These are phyloP conservation scores for Helleia helle DNA, from an alignment of 2,888 invertebrate species.

Conservation along the genomic window DNA sequence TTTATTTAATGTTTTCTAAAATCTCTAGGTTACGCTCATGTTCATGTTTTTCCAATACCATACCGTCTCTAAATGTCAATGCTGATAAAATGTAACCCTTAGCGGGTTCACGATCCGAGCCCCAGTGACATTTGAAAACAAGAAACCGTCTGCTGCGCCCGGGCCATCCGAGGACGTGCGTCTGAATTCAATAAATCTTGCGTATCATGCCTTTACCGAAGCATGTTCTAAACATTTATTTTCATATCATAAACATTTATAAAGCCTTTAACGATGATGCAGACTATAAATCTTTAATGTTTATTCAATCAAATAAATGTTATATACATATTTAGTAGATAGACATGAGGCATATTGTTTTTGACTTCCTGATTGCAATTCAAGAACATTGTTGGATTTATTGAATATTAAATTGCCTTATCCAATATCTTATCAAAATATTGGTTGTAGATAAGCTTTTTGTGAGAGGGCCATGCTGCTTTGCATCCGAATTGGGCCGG, in stretches of 20 bases:
- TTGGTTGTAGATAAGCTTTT: too few relatives aligned
- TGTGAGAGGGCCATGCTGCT: too few relatives aligned
- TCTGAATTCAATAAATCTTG: slow-evolving; percentile 22
- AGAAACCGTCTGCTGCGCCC: slow-evolving; percentile 29
- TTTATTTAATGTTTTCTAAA: too few relatives aligned
- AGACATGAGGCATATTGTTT: too few relatives aligned
- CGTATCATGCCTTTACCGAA: slow-evolving; percentile 10
- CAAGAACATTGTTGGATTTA: too few relatives aligned
- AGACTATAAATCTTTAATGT: slow-evolving; percentile 5
- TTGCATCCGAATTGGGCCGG: too few relatives aligned
- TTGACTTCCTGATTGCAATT: too few relatives aligned
- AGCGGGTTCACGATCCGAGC: slow-evolving; percentile 29
- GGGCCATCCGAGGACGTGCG: slow-evolving; percentile 24
- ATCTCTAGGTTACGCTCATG: too few relatives aligned
- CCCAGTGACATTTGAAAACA: slow-evolving; percentile 57
- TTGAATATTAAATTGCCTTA: too few relatives aligned
- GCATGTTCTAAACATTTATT: too few relatives aligned
- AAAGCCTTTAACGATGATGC: slow-evolving; percentile 5
- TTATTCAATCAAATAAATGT: not conserved
- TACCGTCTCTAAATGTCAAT: slow-evolving; percentile 12
- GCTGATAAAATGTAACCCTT: slow-evolving; percentile 16
- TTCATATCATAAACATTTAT: slow-evolving; percentile 9
- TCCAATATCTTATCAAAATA: too few relatives aligned
- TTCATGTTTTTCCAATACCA: slow-evolving; percentile 2
- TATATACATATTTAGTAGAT: not conserved